These are phyloP conservation scores for Catharus ustulatus DNA, from an alignment of 2,797 vertebrate species.

Conservation along the genomic window DNA sequence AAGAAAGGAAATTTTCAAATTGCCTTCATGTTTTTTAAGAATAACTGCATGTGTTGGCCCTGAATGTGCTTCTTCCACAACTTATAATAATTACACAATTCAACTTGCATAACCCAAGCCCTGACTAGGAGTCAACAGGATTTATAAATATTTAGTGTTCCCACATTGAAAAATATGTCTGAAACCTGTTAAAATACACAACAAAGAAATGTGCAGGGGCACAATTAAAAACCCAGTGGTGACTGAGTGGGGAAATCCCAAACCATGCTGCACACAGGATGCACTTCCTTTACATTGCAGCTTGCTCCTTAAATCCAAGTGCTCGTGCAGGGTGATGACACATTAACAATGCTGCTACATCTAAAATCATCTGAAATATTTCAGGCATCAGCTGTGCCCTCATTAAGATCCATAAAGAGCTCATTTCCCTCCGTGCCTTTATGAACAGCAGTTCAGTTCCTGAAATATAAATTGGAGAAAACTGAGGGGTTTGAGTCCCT, in stretches of 20 bases:
- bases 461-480: not conserved
- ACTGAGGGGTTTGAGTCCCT: not conserved
- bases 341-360: constrained; percentile 26
- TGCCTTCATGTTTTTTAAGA: not conserved
- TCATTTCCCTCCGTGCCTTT: not conserved
- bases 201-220: not conserved
- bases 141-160: not conserved
- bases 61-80: not conserved
- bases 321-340: not conserved
- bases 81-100: not conserved
- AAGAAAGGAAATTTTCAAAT: constrained; percentile 43
- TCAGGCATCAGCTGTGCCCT: constrained; percentile 9
- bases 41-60: not conserved
- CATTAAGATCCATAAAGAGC: constrained; percentile 14
- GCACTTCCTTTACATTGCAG: not conserved
- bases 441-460: not conserved
- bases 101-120: not conserved
- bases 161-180: not conserved
- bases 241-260: not conserved
- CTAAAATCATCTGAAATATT: not conserved
- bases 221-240: not conserved
- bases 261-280: not conserved
- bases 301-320: not conserved
- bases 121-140: not conserved
- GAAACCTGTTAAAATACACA: not conserved